Evolutionary conservation across 2,888 invertebrate genomes (phyloP), one percentile per base, ranked within the genome.

Genomic region (Amiota communis): DNA sequence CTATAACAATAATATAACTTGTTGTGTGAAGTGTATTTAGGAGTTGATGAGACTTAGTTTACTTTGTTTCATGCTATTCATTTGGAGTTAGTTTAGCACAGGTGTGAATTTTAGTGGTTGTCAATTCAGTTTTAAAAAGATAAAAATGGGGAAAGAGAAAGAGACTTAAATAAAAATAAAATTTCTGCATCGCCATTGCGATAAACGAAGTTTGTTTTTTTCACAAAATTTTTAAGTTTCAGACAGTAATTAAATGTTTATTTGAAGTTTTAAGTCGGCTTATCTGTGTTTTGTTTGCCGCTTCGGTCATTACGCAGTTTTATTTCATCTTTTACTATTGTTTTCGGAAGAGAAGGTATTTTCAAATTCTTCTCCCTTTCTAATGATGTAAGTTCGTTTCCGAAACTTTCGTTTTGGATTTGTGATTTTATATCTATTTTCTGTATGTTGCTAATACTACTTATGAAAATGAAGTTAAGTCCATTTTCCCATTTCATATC

Each of bases 31-130:
- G 36, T 36, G 36, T 36, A 36, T 36, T 36, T 36, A 36, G 6
- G 3, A 36, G 2, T 36, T 36, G 36, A 36, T 36, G 36, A 36
- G 3, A 36, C 36, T 6, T 4, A 2, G 36, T 36, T 36, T 36
- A 6, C 36, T 0, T 36, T 2, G 36, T 36, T 36, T 36, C 36
- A 36, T 36, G 6, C 36, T 36, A 0, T 36, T 36, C 36, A 2
- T 36, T 36, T 36, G 36, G 8, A 36, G 36, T 4, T 36, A 23
- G 2, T 23, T 23, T 67, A 53, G 36, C 23, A 68, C 53, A 68
- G 53, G 67, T 68, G 67, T 20, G 23, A 68, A 68, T 53, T 20
- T 51, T 53, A 23, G 46, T 17, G 13, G 13, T 68, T 20, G 51
- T n/a, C 67, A 23, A 10, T 20, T n/a, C 17, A 12, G 23, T 13